A percentile compares a stretch with the other conserved stretches of the same genome.
These are phyloP conservation scores for Drosophila flavopinicola DNA, from an alignment of 2,888 invertebrate species.

Conservation along the genomic window DNA sequence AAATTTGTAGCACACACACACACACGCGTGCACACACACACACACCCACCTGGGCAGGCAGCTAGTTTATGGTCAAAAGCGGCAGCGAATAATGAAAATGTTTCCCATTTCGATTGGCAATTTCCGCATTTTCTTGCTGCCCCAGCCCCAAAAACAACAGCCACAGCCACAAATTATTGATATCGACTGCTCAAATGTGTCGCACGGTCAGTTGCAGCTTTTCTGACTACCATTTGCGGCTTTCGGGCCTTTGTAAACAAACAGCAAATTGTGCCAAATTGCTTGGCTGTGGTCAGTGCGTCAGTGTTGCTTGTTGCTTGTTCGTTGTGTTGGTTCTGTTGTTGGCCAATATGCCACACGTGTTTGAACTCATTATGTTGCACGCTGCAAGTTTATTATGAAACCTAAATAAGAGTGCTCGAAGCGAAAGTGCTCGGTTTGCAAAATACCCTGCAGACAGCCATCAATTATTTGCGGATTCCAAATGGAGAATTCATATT, in stretches of 20 bases:
- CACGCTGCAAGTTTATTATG: conserved; percentile 6
- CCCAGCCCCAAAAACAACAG: conserved; percentile 14
- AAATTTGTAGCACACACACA: conserved; percentile 40
- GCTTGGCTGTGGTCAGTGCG: conserved; percentile 32
- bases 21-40: conserved; percentile 7
- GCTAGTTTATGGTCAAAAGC: conserved; percentile 66
- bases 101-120: conserved; percentile 81
- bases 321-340: too few species aligned
- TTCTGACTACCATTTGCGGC: conserved; percentile 5
- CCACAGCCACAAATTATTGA: conserved; percentile 62
- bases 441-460: not conserved
- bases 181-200: conserved; percentile 67
- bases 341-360: conserved; percentile 14
- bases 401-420: not conserved
- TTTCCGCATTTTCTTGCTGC: conserved; percentile 78
- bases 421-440: not conserved
- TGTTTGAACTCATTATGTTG: conserved; percentile 19
- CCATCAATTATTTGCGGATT: too few species aligned
- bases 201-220: conserved; percentile 34
- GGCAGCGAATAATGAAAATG: conserved; percentile 78
- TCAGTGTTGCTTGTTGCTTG: conserved; percentile 7
- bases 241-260: conserved; percentile 6
- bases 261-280: conserved; percentile 26
- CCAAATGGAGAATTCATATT: too few species aligned
- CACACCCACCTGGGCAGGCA: conserved; percentile 63